Conservation (phyloP, 2,113 vertebrate genomes). For the Phocoena sinus region DNA sequence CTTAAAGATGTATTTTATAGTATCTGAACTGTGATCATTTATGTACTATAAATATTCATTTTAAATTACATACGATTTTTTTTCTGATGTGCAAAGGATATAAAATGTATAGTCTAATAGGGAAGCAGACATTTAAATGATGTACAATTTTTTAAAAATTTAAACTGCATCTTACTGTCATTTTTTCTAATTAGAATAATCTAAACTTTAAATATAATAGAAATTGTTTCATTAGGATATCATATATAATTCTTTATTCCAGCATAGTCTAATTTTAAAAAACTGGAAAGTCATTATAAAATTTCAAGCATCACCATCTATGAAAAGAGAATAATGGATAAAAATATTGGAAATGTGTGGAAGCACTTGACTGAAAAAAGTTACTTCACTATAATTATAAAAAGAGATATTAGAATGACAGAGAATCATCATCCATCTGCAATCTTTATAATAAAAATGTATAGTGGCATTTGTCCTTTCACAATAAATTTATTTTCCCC, state of each 20-base stretch:
- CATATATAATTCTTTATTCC: constrained; percentile 26
- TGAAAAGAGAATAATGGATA: constrained; percentile 41
- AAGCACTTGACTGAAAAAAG: constrained; percentile 24
- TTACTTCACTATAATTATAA: constrained; percentile 20
- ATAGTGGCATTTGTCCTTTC: constrained; percentile 28
- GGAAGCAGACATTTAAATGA: background rate
- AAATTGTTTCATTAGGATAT: constrained; percentile 45
- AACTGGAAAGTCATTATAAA: constrained; percentile 33
- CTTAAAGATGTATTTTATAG: constrained; percentile 4
- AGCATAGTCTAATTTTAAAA: constrained; percentile 45
- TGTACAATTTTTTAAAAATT: constrained; percentile 9
- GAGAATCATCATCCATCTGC: background rate
- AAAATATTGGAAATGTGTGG: constrained; percentile 17
- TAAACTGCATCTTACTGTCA: background rate
- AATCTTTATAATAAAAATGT: constrained; percentile 34
- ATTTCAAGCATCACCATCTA: constrained; percentile 52
- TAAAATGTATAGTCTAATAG: background rate
- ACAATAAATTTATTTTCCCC: background rate
- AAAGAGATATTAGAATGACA: constrained; percentile 36
- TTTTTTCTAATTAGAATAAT: constrained; percentile 29
- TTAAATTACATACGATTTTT: constrained; percentile 3
- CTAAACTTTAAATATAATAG: constrained; percentile 41
- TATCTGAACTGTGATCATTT: constrained; percentile 30
- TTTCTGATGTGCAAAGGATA: constrained; percentile 24
- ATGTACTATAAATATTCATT: constrained; percentile 22